phyloP scores from a whole-genome alignment of 1,140 invertebrate species.

The Lamellibrachia luymesi region DNA sequence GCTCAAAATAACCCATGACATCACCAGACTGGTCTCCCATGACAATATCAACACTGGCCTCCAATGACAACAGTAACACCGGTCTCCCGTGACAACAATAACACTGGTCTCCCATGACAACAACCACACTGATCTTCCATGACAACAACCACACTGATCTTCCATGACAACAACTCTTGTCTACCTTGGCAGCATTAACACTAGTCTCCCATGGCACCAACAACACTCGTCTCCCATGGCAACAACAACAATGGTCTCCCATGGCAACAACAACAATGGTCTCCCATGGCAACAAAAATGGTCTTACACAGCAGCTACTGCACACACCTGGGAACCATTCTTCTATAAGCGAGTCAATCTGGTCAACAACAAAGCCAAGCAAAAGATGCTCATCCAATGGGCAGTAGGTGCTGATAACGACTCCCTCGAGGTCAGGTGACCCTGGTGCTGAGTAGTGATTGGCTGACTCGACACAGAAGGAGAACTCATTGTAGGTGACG shows the following conservation, averaged over 20 bases:
- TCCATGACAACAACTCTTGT: too few relatives aligned
- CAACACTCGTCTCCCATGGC: too few relatives aligned
- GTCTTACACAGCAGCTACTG: neutral
- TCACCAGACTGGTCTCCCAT: neutral
- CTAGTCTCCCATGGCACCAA: too few relatives aligned
- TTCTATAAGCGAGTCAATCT: slow-evolving; percentile 42
- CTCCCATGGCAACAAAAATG: neutral
- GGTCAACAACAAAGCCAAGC: slow-evolving; percentile 45
- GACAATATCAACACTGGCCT: neutral
- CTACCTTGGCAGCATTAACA: too few relatives aligned
- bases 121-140: too few relatives aligned
- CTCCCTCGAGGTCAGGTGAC: slow-evolving; percentile 29
- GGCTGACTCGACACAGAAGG: slow-evolving; percentile 36
- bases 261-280: neutral
- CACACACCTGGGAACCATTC: slow-evolving; percentile 46
- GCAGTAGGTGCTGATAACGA: slow-evolving; percentile 37
- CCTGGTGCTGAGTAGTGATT: slow-evolving; percentile 8
- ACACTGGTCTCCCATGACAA: neutral
- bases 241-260: too few relatives aligned
- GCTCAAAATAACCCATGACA: neutral
- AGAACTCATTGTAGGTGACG: slow-evolving; percentile 35
- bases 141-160: too few relatives aligned
- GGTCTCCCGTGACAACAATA: neutral
- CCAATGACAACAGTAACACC: neutral
- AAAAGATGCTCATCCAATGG: slow-evolving; percentile 36